Conservation (phyloP, 1,140 invertebrate species). For the Euglossa dilemma region DNA sequence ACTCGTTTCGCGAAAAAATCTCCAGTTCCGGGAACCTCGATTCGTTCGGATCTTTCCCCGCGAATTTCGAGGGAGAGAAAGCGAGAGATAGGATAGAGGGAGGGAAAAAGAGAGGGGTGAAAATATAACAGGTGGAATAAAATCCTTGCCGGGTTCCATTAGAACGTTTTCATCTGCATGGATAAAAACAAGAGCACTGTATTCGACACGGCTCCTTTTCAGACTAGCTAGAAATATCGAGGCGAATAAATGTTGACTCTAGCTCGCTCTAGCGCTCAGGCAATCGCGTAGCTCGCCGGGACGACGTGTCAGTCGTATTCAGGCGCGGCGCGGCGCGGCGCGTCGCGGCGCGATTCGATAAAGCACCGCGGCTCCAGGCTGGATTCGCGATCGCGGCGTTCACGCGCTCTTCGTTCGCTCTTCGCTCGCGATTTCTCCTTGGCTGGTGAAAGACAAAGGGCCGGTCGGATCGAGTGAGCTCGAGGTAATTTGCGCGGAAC, state of each 20-base stretch:
- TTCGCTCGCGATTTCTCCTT: constrained; percentile 12
- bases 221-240: constrained; percentile 1
- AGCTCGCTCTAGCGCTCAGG: neutral
- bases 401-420: neutral
- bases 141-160: neutral
- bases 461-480: too few relatives aligned
- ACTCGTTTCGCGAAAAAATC: neutral
- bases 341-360: constrained; percentile 13
- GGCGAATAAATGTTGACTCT: constrained; percentile 31
- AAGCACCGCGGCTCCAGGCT: neutral
- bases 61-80: neutral
- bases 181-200: constrained; percentile 25
- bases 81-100: too few relatives aligned
- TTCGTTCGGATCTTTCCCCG: neutral
- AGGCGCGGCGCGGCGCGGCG: constrained; percentile 53
- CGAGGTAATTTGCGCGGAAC: constrained; percentile 18
- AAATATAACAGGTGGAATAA: neutral
- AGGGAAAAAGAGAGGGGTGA: neutral
- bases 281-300: constrained; percentile 40
- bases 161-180: constrained; percentile 1
- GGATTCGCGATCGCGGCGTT: constrained; percentile 22
- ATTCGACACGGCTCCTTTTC: constrained; percentile 42
- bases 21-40: constrained; percentile 7
- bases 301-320: constrained; percentile 60
- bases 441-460: too few relatives aligned